A percentile compares a stretch with the other conserved stretches of the same genome.
phyloP scores from a whole-genome alignment of 2,797 vertebrate genomes.

The Melanotaenia boesemani region DNA sequence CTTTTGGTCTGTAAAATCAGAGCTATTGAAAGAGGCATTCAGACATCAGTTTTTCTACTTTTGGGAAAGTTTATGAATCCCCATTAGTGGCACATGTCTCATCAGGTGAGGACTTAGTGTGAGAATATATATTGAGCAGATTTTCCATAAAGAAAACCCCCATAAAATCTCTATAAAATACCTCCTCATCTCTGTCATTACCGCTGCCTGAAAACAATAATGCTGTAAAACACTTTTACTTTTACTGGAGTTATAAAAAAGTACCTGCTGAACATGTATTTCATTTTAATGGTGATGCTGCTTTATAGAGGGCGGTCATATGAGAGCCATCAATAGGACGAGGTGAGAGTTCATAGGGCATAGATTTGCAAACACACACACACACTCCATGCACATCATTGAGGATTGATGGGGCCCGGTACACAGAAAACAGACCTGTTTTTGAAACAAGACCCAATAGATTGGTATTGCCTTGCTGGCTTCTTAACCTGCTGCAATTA shows the following conservation, averaged over 20 bases:
- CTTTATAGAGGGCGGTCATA: slow-evolving; percentile 81
- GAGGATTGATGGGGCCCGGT: slow-evolving; percentile 66
- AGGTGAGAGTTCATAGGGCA: slow-evolving; percentile 66
- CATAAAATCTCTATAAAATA: slow-evolving; percentile 85
- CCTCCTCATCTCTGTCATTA: slow-evolving; percentile 76
- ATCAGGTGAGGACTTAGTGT: slow-evolving; percentile 72
- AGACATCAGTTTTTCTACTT: neutral
- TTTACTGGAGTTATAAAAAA: slow-evolving; percentile 83
- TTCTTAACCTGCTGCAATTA: slow-evolving; percentile 81
- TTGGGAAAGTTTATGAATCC: neutral
- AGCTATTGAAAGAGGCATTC: neutral
- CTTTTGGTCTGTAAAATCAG: neutral
- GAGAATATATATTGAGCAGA: slow-evolving; percentile 77
- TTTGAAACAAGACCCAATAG: slow-evolving; percentile 68
- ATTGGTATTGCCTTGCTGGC: slow-evolving; percentile 65
- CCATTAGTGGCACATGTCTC: slow-evolving; percentile 8
- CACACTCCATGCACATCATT: slow-evolving; percentile 26
- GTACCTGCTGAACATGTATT: slow-evolving; percentile 73
- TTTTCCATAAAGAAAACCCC: slow-evolving; percentile 78
- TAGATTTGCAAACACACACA: slow-evolving; percentile 59
- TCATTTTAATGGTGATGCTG: slow-evolving; percentile 78
- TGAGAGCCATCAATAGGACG: slow-evolving; percentile 81
- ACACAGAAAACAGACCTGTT: slow-evolving; percentile 68
- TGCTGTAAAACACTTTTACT: slow-evolving; percentile 81
- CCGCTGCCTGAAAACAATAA: slow-evolving; percentile 81